Evolutionary conservation across 2,888 invertebrate species (phyloP).

Genomic region (Lycocerus yunnanus): DNA sequence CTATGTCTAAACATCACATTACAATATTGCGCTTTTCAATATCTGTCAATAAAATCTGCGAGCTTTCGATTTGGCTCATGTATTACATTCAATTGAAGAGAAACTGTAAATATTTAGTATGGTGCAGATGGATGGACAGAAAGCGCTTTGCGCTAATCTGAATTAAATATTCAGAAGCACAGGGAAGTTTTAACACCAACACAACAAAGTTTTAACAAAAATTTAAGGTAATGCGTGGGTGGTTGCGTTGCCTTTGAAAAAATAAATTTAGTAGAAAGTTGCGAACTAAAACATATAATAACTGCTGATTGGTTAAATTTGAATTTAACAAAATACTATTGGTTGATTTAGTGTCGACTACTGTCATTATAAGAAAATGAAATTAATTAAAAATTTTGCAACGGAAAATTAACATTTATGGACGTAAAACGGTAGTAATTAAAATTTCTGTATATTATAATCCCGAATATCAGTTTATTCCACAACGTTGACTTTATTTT

Average conservation of each 20-base stretch:
- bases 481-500: background rate
- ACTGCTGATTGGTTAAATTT: background rate
- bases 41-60: conserved; percentile 8
- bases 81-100: background rate
- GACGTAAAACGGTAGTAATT: background rate
- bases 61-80: background rate
- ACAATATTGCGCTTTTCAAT: conserved; percentile 25
- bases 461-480: background rate
- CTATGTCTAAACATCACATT: conserved; percentile 41
- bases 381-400: background rate
- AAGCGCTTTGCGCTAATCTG: background rate
- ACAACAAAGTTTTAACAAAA: background rate
- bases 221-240: background rate
- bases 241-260: background rate
- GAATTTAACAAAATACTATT: background rate
- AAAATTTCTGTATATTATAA: background rate
- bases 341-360: background rate
- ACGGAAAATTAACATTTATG: background rate
- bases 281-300: background rate
- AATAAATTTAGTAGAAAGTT: background rate
- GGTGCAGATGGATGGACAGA: background rate
- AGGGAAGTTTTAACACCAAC: background rate
- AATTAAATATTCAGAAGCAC: background rate
- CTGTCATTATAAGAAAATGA: background rate
- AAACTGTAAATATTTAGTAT: background rate